Conservation (phyloP, 2,113 vertebrate species). For the Pandion haliaetus region DNA sequence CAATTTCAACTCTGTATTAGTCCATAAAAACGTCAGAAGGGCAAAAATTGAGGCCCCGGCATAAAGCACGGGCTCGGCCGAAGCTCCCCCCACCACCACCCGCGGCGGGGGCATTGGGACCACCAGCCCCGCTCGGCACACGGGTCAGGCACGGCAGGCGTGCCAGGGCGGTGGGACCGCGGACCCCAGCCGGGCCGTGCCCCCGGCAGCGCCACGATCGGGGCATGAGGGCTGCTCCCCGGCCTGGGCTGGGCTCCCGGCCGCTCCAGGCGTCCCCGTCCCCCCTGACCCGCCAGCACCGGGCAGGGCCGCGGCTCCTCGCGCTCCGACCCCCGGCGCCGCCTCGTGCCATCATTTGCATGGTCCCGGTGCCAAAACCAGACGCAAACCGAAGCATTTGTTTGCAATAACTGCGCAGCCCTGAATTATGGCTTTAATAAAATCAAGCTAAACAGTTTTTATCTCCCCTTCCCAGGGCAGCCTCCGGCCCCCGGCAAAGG, state of each 20-base stretch:
- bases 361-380: not conserved
- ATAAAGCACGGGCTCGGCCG: not conserved
- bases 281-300: not conserved
- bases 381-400: not conserved
- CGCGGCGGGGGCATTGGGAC: accelerated
- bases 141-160: accelerated
- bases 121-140: accelerated
- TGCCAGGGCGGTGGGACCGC: accelerated
- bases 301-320: not conserved
- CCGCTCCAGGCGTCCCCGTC: not conserved
- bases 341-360: not conserved
- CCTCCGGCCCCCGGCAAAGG: slow-evolving; percentile 5
- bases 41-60: not conserved
- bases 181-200: not conserved
- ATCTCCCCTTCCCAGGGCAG: not conserved
- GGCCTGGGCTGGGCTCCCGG: accelerated
- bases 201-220: accelerated
- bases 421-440: slow-evolving; percentile 45
- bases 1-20: not conserved
- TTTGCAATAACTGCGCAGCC: not conserved
- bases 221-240: not conserved
- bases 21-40: slow-evolving; percentile 46
- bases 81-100: not conserved
- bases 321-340: not conserved
- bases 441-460: not conserved